Evolutionary conservation across 2,888 invertebrate species (phyloP), one percentile per base, ranked within the genome.

Genomic region (Pecten maximus): DNA sequence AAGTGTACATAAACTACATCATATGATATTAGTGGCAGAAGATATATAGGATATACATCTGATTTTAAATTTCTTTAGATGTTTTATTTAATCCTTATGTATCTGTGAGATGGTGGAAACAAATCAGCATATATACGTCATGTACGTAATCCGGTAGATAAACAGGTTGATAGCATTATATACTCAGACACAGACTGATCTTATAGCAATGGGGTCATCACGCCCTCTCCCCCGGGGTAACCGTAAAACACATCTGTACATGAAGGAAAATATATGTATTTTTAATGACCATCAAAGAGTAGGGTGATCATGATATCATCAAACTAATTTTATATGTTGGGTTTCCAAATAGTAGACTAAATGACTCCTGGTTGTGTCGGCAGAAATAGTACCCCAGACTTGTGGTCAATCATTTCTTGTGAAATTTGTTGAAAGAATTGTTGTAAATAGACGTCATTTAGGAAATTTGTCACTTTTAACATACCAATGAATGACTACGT

Each of bases 71-170:
- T 74, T 35, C 28, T 35, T 28, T 35, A 35, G 74, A 74, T 35
- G 74, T 74, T 74, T 74, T 19, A 74, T 74, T 35, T 74, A 74
- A 74, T 74, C 74, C 74, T 74, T 35, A 16, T 74, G 35, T 74
- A 74, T 74, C 74, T 35, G 35, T 74, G 74, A 12, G 28, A 74
- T 74, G 74, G 35, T 15, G 28, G 35, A 74, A 35, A 74, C 74
- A 23, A 10, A 35, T 35, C 8, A 28, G 23, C 35, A 35, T 28
- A 35, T 74, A 12, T 28, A 74, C 35, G 74, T 74, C 74, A 6
- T 28, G 74, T 8, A 23, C 23, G 19, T 35, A 74, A 74, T 74
- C 74, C 35, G 35, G 74, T 28, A 74, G 28, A 74, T 28, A 74
- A 74, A 15, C 74, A 23, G 74, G 1, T 19, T 23, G 10, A 35